Conservation (phyloP, 2,888 invertebrate genomes). For the Theretra japonica region DNA sequence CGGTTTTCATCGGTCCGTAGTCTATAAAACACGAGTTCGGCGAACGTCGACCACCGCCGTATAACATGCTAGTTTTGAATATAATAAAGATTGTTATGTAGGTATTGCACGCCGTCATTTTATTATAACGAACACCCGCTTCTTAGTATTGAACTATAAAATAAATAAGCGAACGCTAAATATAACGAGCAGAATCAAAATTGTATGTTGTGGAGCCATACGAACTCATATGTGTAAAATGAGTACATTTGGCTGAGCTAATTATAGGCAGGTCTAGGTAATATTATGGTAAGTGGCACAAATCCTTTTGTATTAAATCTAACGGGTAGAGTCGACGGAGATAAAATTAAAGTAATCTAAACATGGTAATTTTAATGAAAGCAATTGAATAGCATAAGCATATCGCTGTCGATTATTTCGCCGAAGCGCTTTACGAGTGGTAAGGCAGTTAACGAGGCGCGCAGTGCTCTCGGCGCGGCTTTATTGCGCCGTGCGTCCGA, state of each 20-base stretch:
- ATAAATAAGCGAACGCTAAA: slow-evolving; percentile 4
- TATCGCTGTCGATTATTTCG: slow-evolving; percentile 65
- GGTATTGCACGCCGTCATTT: slow-evolving; percentile 8
- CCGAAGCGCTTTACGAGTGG: slow-evolving; percentile 77
- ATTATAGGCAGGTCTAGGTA: too few species aligned
- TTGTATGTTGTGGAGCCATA: neutral
- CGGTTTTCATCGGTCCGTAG: slow-evolving; percentile 78
- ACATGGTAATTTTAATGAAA: slow-evolving; percentile 13
- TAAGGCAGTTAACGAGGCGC: slow-evolving; percentile 76
- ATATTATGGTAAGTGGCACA: neutral
- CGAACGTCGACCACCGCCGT: slow-evolving; percentile 69
- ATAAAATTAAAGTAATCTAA: slow-evolving; percentile 9
- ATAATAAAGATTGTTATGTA: slow-evolving; percentile 23
- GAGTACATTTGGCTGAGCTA: too few species aligned
- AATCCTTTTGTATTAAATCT: neutral
- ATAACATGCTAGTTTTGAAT: slow-evolving; percentile 24
- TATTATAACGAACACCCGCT: slow-evolving; percentile 2
- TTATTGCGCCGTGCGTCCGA: slow-evolving; percentile 59
- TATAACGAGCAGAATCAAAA: neutral
- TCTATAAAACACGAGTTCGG: slow-evolving; percentile 76
- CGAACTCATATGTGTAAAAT: too few species aligned
- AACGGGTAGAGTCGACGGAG: too few species aligned
- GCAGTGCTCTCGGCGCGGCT: slow-evolving; percentile 59
- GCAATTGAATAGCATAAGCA: slow-evolving; percentile 24
- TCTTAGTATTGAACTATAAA: neutral